Evolutionary conservation across 2,797 vertebrate genomes (phyloP).

Genomic region (Channa striata): DNA sequence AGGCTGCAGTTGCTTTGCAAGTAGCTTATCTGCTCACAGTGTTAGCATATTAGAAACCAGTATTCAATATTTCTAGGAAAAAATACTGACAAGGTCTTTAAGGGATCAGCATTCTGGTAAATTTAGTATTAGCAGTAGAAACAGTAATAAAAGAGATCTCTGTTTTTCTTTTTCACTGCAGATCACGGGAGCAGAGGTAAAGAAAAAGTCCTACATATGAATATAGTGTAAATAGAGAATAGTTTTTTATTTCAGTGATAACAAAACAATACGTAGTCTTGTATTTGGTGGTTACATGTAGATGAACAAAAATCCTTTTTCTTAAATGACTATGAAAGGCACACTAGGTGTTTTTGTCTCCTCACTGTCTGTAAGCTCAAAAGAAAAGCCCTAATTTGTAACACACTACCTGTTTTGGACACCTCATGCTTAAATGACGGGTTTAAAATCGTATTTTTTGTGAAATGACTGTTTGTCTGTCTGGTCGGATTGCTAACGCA

Average conservation of each 20-base stretch:
- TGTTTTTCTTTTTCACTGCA: conserved; percentile 60
- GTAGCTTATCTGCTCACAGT: neutral
- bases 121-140: too few relatives aligned
- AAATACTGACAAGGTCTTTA: too few relatives aligned
- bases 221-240: too few relatives aligned
- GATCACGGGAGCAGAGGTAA: conserved; percentile 79
- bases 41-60: too few relatives aligned
- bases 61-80: too few relatives aligned
- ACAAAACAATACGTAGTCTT: neutral
- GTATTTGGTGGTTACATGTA: neutral
- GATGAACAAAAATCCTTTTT: neutral
- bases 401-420: neutral
- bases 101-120: too few relatives aligned
- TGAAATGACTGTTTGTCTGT: neutral
- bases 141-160: neutral
- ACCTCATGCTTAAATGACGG: neutral
- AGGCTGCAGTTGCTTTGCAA: neutral
- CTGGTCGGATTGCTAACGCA: neutral
- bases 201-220: neutral
- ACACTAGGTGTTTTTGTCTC: neutral
- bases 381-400: neutral
- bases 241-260: too few relatives aligned
- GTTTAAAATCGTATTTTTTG: neutral
- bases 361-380: neutral
- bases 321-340: neutral